Evolutionary conservation across 2,888 invertebrate genomes (phyloP), one percentile per base, ranked within the genome.

Genomic region (Parelbella ahira): DNA sequence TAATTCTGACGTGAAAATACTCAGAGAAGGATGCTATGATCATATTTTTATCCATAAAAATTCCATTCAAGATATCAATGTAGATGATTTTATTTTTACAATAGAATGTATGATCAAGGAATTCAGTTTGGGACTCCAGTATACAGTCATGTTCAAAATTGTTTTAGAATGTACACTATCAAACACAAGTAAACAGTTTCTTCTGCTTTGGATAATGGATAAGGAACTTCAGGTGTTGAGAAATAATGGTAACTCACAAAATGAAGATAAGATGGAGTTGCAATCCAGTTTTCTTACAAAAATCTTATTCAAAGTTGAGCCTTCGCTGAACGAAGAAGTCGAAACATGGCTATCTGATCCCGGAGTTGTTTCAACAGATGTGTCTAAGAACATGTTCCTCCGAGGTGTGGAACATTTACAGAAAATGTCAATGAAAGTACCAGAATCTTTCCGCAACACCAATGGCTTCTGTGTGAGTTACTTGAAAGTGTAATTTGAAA

Each of bases 121-220:
- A 54, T 87, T 84, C 11, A 76, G 82, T 30, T 59, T 87, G 0
- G 87, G 88, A 1, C 57, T 83, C 19, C 84, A 88, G 30, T 81
- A 90, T 46, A 73, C 88, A 0, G 79, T 88, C 4, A 81, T 89
- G 64, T 82, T 89, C 54, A 91, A 89, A 68, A 68, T 91, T 21
- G 68, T 91, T 13, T 59, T 91, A 18, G 84, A 82, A 65, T 89
- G 88, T 53, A 70, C 73, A 15, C 56, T 83, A 37, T 73, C 86
- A 0, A 59, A 78, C 0, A 56, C 63, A 8, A 74, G 80, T 19
- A 87, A 73, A 37, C 87, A 91, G 51, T 89, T 83, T 60, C 48
- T 92, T 12, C 65, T 91, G 1, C 67, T 92, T 27, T 91, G 91
- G 91, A 72, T 91, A 1, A 83, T 91, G 68, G 91, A 92, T 56